Conservation (phyloP, 1,140 invertebrate species). For the Drosophila aff. region DNA sequence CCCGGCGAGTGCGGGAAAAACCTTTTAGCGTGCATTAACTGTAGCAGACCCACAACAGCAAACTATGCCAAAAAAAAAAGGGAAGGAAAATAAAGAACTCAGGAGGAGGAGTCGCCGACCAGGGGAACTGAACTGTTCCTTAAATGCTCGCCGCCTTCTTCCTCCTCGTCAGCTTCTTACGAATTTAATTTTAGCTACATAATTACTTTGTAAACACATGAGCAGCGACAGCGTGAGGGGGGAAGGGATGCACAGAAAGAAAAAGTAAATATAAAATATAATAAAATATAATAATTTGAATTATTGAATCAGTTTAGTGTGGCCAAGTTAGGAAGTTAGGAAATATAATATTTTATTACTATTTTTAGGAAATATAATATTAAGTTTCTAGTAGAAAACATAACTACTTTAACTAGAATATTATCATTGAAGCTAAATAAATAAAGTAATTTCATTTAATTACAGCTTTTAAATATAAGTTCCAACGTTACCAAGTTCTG, state of each 20-base stretch:
- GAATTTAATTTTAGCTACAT: conserved; percentile 84
- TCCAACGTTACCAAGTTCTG: no score
- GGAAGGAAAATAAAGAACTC: conserved; percentile 1
- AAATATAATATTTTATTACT: no score
- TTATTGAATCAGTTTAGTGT: no score
- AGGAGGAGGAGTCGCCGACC: conserved; percentile 7
- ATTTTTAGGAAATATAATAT: no score
- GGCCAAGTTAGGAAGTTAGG: no score
- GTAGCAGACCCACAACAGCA: conserved; percentile 28
- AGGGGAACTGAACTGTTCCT: conserved; percentile 59
- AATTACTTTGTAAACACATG: conserved; percentile 85
- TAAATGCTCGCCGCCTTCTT: conserved; percentile 61
- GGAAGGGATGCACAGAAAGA: conserved; percentile 13
- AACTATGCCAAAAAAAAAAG: conserved; percentile 60
- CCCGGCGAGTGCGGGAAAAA: conserved; percentile 53
- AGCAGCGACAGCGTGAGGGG: conserved; percentile 43
- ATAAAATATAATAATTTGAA: no score
- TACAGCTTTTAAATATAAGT: no score
- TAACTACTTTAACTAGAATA: no score
- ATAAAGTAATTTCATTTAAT: no score
- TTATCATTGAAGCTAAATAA: no score
- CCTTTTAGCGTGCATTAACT: conserved; percentile 79
- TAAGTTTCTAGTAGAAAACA: no score
- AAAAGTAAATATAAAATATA: neutral
- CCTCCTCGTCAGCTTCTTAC: conserved; percentile 57